A percentile compares a stretch with the other conserved stretches of the same genome.
phyloP scores from a whole-genome alignment of 2,113 vertebrate genomes.

The Aplodontia rufa region DNA sequence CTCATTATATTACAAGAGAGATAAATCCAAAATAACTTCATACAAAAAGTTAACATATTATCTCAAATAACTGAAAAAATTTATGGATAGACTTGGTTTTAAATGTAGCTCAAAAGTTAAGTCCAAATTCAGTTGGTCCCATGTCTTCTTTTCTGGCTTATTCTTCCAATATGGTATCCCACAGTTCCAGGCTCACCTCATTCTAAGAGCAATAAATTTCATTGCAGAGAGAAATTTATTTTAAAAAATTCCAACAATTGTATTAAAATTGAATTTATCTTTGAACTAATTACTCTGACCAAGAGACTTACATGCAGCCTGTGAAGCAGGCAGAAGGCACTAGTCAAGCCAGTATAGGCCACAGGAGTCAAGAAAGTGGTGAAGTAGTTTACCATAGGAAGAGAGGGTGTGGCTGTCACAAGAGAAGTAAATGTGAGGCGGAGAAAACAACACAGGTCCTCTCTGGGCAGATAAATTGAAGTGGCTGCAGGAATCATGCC shows the following conservation, averaged over 20 bases:
- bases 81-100: neutral
- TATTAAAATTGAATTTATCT: neutral
- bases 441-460: neutral
- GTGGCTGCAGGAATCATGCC: neutral
- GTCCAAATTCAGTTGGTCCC: neutral
- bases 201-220: neutral
- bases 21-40: neutral
- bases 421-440: neutral
- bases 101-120: neutral
- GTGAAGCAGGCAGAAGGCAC: neutral
- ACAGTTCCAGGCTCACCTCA: neutral
- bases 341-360: neutral
- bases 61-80: neutral
- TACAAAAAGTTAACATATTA: neutral
- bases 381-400: neutral
- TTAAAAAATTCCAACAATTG: neutral
- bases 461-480: neutral
- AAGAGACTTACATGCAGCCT: neutral
- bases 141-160: neutral
- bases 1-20: neutral
- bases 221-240: neutral
- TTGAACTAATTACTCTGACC: neutral
- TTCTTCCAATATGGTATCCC: neutral
- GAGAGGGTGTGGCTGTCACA: neutral
- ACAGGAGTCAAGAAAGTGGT: neutral